A percentile compares a stretch with the other conserved stretches of the same genome.
phyloP scores from a whole-genome alignment of 2,888 invertebrate genomes.

The Watsonalla cultraria region DNA sequence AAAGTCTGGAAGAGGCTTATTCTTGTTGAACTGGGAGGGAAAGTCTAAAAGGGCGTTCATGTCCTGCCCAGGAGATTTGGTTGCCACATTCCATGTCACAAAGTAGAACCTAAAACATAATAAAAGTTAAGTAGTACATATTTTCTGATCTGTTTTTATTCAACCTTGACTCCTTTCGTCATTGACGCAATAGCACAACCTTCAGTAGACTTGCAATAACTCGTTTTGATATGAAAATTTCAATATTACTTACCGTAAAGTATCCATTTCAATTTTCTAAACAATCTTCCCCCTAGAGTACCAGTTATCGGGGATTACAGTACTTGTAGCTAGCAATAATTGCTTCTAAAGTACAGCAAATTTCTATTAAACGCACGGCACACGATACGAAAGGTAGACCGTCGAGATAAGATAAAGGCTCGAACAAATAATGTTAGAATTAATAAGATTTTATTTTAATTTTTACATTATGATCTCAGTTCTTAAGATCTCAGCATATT shows the following conservation, averaged over 20 bases:
- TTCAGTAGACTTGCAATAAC: conserved; percentile 5
- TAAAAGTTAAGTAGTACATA: conserved; percentile 1
- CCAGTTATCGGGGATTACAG: too few relatives aligned
- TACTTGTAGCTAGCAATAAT: too few relatives aligned
- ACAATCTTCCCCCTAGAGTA: neutral
- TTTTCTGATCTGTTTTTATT: neutral
- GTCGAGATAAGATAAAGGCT: conserved; percentile 35
- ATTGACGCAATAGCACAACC: conserved; percentile 20
- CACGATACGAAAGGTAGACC: too few relatives aligned
- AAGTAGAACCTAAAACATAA: conserved; percentile 83
- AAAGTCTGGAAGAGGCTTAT: conserved; percentile 86
- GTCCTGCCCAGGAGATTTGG: conserved; percentile 85
- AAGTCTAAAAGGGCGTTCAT: conserved; percentile 85
- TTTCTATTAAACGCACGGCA: too few relatives aligned
- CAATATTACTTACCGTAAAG: conserved; percentile 36
- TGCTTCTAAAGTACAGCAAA: too few relatives aligned
- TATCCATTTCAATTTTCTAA: conserved; percentile 40
- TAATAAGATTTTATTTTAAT: too few relatives aligned
- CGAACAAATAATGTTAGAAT: neutral
- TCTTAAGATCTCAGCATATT: too few relatives aligned
- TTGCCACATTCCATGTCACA: conserved; percentile 95
- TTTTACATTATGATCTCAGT: too few relatives aligned
- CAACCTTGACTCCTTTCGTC: conserved; percentile 46
- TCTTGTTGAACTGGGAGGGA: conserved; percentile 79
- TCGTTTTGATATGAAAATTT: neutral